Evolutionary conservation across 2,113 vertebrate genomes (phyloP).

Genomic region (Melanotaenia duboulayi): DNA sequence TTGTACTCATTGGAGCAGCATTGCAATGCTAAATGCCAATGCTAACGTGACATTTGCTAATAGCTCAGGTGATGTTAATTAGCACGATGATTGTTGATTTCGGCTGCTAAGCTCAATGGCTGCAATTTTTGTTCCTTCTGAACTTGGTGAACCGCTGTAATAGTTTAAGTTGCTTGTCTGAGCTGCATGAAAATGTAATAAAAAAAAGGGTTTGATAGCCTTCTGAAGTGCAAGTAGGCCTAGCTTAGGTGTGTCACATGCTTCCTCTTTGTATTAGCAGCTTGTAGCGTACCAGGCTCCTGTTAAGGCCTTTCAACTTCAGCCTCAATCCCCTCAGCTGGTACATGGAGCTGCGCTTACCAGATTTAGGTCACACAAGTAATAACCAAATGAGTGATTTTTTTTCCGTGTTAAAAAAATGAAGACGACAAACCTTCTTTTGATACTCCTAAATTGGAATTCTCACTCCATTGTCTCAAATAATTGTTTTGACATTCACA

Average conservation of each 20-base stretch:
- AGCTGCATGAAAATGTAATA: constrained; percentile 58
- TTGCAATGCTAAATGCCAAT: constrained; percentile 23
- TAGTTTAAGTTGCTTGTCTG: constrained; percentile 79
- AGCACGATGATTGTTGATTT: constrained; percentile 23
- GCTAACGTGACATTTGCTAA: constrained; percentile 39
- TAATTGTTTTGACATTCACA: constrained; percentile 53
- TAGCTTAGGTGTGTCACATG: constrained; percentile 82
- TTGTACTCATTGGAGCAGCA: neutral
- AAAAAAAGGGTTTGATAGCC: constrained; percentile 33
- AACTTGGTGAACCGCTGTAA: constrained; percentile 73
- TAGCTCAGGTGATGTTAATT: constrained; percentile 39
- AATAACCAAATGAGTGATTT: constrained; percentile 15
- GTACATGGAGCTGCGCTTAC: constrained; percentile 27
- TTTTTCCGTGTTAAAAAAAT: constrained; percentile 23
- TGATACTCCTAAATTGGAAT: constrained; percentile 28
- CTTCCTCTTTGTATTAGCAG: constrained; percentile 82
- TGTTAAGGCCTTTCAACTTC: constrained; percentile 69
- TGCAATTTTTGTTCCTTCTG: constrained; percentile 28
- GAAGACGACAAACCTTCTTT: constrained; percentile 10
- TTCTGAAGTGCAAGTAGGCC: constrained; percentile 61
- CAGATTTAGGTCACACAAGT: constrained; percentile 42
- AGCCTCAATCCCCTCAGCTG: constrained; percentile 73
- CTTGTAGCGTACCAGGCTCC: constrained; percentile 79
- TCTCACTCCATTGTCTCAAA: constrained; percentile 37
- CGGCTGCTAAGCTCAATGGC: constrained; percentile 12